These are phyloP conservation scores for Euleptes europaea DNA, from an alignment of 2,113 vertebrate genomes.

Conservation along the genomic window DNA sequence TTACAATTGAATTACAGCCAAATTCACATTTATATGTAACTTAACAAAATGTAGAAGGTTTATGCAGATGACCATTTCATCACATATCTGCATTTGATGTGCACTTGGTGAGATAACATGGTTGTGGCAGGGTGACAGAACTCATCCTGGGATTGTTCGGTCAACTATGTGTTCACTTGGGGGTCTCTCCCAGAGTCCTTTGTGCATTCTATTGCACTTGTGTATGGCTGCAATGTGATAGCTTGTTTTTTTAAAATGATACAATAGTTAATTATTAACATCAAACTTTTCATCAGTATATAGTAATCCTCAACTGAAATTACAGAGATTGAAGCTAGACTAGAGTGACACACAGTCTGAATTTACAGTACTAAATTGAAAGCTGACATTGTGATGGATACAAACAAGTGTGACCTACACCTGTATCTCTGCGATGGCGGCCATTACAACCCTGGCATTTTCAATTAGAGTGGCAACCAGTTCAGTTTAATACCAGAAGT, in stretches of 20 bases:
- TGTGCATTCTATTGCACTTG: neutral
- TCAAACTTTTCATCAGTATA: neutral
- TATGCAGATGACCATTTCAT: neutral
- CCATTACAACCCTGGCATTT: neutral
- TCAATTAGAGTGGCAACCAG: neutral
- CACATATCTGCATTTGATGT: neutral
- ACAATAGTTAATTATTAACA: too few relatives aligned
- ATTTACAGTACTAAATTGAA: neutral
- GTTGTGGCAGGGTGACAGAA: too few relatives aligned
- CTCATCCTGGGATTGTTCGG: neutral
- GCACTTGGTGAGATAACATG: neutral
- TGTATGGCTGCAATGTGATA: too few relatives aligned
- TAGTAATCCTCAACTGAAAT: neutral
- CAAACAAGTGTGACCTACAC: too few relatives aligned
- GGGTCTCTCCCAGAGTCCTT: neutral
- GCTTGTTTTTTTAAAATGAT: too few relatives aligned
- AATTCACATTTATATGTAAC: neutral
- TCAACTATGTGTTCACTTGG: neutral
- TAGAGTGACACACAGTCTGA: neutral
- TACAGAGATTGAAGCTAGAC: neutral
- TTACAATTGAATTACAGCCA: neutral
- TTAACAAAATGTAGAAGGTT: neutral
- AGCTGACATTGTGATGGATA: neutral
- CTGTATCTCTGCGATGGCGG: neutral
- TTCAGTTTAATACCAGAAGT: neutral